These are phyloP conservation scores for Zaprionus gabonicus DNA, from an alignment of 1,140 invertebrate genomes.

Conservation along the genomic window DNA sequence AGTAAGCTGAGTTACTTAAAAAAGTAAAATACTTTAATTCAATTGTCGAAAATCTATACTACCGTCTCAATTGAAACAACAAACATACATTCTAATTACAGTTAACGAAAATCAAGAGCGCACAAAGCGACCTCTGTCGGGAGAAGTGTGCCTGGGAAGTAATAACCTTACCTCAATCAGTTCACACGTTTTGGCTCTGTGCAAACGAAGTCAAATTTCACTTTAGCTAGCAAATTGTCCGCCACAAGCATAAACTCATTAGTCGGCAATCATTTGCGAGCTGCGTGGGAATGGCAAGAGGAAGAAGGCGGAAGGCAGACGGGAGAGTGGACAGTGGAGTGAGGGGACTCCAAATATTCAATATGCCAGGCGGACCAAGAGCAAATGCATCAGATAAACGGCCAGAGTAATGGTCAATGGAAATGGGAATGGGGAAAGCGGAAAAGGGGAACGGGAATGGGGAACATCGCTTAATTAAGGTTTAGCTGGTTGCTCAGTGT, in stretches of 20 bases:
- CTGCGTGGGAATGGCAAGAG: neutral
- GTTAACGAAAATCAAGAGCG: too few species aligned
- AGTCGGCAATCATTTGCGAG: slow-evolving; percentile 35
- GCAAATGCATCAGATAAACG: slow-evolving; percentile 31
- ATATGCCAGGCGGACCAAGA: slow-evolving; percentile 24
- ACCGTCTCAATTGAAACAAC: too few species aligned
- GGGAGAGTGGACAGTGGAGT: too few species aligned
- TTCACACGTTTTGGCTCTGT: slow-evolving; percentile 15
- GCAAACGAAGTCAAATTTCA: slow-evolving; percentile 31
- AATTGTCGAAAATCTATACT: too few species aligned
- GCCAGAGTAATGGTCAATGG: neutral
- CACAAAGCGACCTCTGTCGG: neutral
- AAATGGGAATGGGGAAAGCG: slow-evolving; percentile 1
- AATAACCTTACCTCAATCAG: slow-evolving; percentile 6
- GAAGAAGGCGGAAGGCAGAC: neutral
- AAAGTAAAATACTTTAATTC: too few species aligned
- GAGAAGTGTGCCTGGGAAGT: neutral
- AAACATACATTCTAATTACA: too few species aligned
- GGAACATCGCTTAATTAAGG: slow-evolving; percentile 49
- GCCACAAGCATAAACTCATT: slow-evolving; percentile 55
- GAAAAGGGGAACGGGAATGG: neutral
- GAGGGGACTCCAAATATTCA: slow-evolving; percentile 38
- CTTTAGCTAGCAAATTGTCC: slow-evolving; percentile 40
- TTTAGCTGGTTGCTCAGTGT: slow-evolving; percentile 23
- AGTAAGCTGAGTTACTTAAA: too few species aligned